Evolutionary conservation across 2,888 invertebrate species (phyloP).

Genomic region (Acleris sparsana): DNA sequence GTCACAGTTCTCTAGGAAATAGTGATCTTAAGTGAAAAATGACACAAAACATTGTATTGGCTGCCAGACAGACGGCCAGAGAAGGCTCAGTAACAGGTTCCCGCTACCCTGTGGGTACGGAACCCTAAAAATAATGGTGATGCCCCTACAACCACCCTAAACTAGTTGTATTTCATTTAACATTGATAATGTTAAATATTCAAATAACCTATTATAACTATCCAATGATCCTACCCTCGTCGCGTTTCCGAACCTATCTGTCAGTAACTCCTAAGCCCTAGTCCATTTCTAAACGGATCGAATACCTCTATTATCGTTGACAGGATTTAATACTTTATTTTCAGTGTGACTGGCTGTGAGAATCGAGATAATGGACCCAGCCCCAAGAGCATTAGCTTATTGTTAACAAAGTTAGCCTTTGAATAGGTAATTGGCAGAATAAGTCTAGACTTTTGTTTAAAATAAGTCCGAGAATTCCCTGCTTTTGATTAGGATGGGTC

Average conservation of each 20-base stretch:
- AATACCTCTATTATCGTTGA: constrained; percentile 9
- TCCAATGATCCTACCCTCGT: constrained; percentile 21
- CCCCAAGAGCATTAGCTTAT: background rate
- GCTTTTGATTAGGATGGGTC: no score
- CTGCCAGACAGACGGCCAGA: no score
- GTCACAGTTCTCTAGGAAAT: no score
- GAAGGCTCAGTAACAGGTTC: no score
- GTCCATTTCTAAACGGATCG: constrained; percentile 10
- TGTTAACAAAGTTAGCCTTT: background rate
- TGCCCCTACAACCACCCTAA: no score
- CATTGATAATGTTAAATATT: constrained; percentile 3
- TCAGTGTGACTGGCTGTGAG: background rate
- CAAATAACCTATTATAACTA: constrained; percentile 11
- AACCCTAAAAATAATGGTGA: no score
- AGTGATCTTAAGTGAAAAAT: no score
- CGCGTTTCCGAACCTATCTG: constrained; percentile 10
- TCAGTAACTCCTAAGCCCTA: constrained; percentile 10
- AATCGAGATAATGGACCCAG: background rate
- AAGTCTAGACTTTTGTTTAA: no score
- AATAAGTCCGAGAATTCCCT: no score
- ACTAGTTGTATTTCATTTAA: background rate
- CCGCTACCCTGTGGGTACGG: no score
- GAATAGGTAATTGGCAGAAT: no score
- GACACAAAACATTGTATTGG: no score
- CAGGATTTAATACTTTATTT: constrained; percentile 1